Evolutionary conservation across 2,888 invertebrate species (phyloP), one percentile per base, ranked within the genome.

Genomic region (Sylvicola fuscatus): DNA sequence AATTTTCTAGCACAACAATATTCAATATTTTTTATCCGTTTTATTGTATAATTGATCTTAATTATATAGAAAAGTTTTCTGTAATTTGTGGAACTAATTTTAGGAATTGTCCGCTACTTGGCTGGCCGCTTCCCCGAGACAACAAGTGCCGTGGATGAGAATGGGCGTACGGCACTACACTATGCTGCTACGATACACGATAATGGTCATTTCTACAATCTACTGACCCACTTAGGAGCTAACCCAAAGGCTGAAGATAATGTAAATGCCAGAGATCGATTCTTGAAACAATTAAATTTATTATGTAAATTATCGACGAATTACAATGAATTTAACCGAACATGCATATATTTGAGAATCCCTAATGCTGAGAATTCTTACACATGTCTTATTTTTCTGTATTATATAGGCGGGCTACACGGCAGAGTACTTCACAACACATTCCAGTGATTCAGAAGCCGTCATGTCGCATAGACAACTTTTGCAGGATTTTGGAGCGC

Each of bases 51-150:
- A 35, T 35, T 21, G 28, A 28, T 13, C 14, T 26, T 34, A 26
- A 14, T 21, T 21, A 21, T 8, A 21, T 21, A 21, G 21, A 21
- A 21, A 21, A 6, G 21, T 21, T 27, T 27, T 27, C 11, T 13
- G 4, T 29, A 29, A 29, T 29, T 29, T 29, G 7, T 13, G 5
- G 27, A 27, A 29, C 14, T 29, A 29, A 29, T 29, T 28, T 3
- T 33, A 58, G 58, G 55, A 37, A 56, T 60, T 38, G 51, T 56
- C 27, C 62, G 67, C 16, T 77, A 77, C 52, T 61, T 79, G 40
- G 72, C 72, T 3, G 72, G 74, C 34, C 64, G 84, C 47, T 89
- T 90, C 61, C 84, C 89, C 11, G 87, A 89, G 63, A 87, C 89
- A 11, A 65, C 83, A 33, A 76, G 77, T 41, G 74, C 76, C 36